Evolutionary conservation across 2,888 invertebrate species (phyloP), one percentile per base, ranked within the genome.

Genomic region (Heliconius hortense): DNA sequence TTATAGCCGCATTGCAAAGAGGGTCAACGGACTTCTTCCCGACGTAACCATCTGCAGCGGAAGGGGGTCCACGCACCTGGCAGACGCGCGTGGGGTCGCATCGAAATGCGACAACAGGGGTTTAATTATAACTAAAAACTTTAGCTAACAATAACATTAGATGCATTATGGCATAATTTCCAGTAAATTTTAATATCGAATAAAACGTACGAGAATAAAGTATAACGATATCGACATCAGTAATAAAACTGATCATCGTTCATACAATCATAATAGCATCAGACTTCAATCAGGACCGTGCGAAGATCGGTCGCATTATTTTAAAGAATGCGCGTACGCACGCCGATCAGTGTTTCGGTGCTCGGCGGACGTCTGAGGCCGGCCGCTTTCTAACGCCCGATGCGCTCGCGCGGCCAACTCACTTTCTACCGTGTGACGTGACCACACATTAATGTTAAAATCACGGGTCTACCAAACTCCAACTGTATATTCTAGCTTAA

Each of bases 301-400:
- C 62, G 67, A 18, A 64, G 67, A 70, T 62, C 59, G 48, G 26
- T 67, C 78, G 68, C 11, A 63, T 35, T 35, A 87, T 86, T 85
- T 86, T 82, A 87, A 90, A 88, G 91, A 92, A 91, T 92, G 90
- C 87, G 88, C 86, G 83, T 86, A 84, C 86, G 84, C 83, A 83
- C 83, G 82, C 84, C 87, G 84, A 82, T 85, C 87, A 86, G 85
- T 84, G 87, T 77, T 85, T 86, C 86, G 85, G 85, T 82, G 85
- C 85, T 86, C 86, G 85, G 85, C 81, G 85, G 84, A 81, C 83
- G 86, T 80, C 83, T 85, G 86, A 84, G 84, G 83, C 84, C 81
- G 86, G 85, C 88, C 89, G 92, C 93, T 93, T 93, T 93, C 93
- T 93, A 93, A 85, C 91, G 88, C 84, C 83, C 85, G 88, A 87